Base-by-base conservation (phyloP, 2,797 vertebrate species). In the Onychomys leucogaster region DNA sequence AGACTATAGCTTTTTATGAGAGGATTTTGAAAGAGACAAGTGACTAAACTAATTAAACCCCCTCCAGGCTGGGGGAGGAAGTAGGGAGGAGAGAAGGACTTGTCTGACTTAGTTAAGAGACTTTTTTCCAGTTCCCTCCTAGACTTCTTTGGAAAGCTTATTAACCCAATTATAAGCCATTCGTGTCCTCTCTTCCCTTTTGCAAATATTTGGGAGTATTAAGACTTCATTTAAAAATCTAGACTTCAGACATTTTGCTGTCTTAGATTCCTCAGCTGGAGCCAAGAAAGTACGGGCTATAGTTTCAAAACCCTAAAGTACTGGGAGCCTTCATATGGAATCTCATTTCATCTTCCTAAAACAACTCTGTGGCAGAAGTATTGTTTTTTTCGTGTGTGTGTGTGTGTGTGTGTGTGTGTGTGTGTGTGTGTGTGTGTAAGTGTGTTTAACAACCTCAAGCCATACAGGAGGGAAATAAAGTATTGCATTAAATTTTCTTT, bases 331-430 rank as follows among this genome's bases (percentile, higher is more conserved):
- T 59, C 27, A 41, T 43, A 76, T 25, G 46, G 57, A 93, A 90
- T 96, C 92, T 97, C 71, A 95, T 95, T 96, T 96, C 94, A 92
- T 96, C 55, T 90, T 92, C 61, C 95, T 27, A 85, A 97, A 96
- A 75, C 55, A 94, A 46, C 90, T 84, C 73, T 82, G 21, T 43
- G 37, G 34, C 23, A 63, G 65, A 90, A 57, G 34, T 46, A 84
- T 80, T 91, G 17, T 96, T 89, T 49, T 49, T 43, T 46, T 12
- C 29, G 12, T n/a, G n/a, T 16, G 21, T 11, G 7, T 12, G 76
- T 91, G 92, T 93, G 61, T 55, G 78, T 81, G 78, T 63, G 81
- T 83, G 27, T 63, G 82, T 71, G 69, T 34, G 34, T 93, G 57
- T 41, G 11, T 4, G 6, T 21, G 49, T 85, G 76, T 85, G 88